phyloP scores from a whole-genome alignment of 2,888 invertebrate genomes.

The Xanthorhoe designata region DNA sequence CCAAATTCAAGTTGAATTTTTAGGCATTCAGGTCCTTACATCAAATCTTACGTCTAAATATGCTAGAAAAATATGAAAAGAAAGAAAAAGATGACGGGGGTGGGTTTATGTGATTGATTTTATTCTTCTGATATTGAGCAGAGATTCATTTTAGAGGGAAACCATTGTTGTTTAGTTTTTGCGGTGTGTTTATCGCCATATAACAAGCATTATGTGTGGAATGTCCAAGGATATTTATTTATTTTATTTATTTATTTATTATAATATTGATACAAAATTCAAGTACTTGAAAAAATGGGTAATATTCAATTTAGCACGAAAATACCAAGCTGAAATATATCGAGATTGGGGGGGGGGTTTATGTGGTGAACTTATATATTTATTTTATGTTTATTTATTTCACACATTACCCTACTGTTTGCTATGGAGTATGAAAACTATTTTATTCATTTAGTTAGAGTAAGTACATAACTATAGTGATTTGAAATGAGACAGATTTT shows the following conservation, averaged over 20 bases:
- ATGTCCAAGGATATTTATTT: too few species aligned
- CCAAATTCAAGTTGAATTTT: constrained; percentile 25
- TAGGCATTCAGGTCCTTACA: constrained; percentile 28
- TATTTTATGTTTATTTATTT: too few species aligned
- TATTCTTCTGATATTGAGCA: constrained; percentile 63
- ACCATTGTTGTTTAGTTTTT: not conserved
- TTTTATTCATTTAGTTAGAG: too few species aligned
- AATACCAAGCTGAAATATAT: constrained; percentile 32
- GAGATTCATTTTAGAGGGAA: constrained; percentile 63
- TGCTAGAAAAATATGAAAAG: constrained; percentile 39
- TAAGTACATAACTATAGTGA: too few species aligned
- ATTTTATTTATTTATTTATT: too few species aligned
- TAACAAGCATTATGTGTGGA: not conserved
- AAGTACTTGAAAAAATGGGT: constrained; percentile 6
- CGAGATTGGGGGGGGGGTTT: constrained; percentile 62
- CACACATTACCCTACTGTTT: too few species aligned
- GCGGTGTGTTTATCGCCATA: not conserved
- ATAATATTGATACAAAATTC: constrained; percentile 3
- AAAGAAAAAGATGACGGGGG: constrained; percentile 63
- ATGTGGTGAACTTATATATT: too few species aligned
- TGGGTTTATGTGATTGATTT: constrained; percentile 73
- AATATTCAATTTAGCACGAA: constrained; percentile 13
- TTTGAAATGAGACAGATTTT: too few species aligned
- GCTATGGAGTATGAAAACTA: too few species aligned
- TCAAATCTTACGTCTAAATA: constrained; percentile 41